phyloP scores from a whole-genome alignment of 2,113 vertebrate genomes.

The Halcyon senegalensis region DNA sequence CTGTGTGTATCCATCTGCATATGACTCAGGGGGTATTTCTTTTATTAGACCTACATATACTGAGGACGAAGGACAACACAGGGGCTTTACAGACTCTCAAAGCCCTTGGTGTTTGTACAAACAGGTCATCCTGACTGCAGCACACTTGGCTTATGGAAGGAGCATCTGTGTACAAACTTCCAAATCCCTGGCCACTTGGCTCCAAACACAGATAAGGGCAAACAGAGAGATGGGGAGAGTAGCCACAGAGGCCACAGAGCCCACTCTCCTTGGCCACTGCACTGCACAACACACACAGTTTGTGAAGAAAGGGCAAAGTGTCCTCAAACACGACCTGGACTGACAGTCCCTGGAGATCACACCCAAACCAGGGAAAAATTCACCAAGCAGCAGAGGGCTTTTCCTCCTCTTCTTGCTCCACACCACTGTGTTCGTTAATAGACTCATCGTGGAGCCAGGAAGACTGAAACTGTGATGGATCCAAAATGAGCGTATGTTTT shows the following conservation, averaged over 20 bases:
- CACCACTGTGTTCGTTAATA: not conserved
- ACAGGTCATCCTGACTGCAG: not conserved
- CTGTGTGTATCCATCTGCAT: not conserved
- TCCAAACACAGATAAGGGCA: not conserved
- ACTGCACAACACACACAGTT: not conserved
- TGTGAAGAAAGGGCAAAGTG: not conserved
- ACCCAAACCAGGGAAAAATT: not conserved
- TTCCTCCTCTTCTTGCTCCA: not conserved
- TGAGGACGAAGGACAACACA: not conserved
- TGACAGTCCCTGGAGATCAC: not conserved
- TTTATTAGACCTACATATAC: not conserved
- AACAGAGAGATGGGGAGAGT: not conserved
- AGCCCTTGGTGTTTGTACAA: not conserved
- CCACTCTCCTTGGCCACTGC: accelerated
- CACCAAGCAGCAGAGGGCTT: not conserved
- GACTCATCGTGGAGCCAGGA: not conserved
- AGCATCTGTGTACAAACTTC: not conserved
- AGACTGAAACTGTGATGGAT: not conserved
- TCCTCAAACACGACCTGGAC: not conserved
- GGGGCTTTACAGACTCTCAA: not conserved
- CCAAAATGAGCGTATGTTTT: not conserved
- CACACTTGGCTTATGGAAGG: not conserved
- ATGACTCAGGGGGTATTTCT: not conserved
- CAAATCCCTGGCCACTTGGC: not conserved
- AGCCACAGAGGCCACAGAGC: not conserved